Conservation (phyloP, 2,888 invertebrate species). For the Halocaridina rubra region DNA sequence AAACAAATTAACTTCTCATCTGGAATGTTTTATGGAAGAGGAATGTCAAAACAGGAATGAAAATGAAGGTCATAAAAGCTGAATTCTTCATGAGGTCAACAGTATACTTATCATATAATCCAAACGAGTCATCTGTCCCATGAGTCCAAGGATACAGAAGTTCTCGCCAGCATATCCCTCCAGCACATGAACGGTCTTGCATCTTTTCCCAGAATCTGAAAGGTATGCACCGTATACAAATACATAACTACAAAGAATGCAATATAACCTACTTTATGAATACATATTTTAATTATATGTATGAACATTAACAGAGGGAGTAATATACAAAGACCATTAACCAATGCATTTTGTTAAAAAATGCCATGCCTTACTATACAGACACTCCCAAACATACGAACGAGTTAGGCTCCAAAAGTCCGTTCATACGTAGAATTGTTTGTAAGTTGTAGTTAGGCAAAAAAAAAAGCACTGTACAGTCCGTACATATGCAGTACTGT, state of each 20-base stretch:
- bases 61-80: not conserved
- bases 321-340: too few relatives aligned
- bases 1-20: not conserved
- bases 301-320: not conserved
- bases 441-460: too few relatives aligned
- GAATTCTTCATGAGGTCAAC: conserved; percentile 3
- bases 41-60: not conserved
- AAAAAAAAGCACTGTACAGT: too few relatives aligned
- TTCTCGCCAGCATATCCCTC: conserved; percentile 40
- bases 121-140: not conserved
- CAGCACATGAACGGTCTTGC: conserved; percentile 39
- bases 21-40: not conserved
- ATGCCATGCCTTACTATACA: too few relatives aligned
- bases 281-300: not conserved
- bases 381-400: too few relatives aligned
- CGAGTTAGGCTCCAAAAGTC: too few relatives aligned
- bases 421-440: too few relatives aligned
- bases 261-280: too few relatives aligned
- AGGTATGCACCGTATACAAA: too few relatives aligned
- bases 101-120: not conserved
- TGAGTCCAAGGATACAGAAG: conserved; percentile 37
- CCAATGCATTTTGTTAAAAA: too few relatives aligned
- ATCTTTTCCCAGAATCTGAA: conserved; percentile 40
- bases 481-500: too few relatives aligned
- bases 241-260: not conserved